A percentile compares a stretch with the other conserved stretches of the same genome.
Evolutionary conservation across 1,140 invertebrate species (phyloP).

Genomic region (Drosophila leontia): DNA sequence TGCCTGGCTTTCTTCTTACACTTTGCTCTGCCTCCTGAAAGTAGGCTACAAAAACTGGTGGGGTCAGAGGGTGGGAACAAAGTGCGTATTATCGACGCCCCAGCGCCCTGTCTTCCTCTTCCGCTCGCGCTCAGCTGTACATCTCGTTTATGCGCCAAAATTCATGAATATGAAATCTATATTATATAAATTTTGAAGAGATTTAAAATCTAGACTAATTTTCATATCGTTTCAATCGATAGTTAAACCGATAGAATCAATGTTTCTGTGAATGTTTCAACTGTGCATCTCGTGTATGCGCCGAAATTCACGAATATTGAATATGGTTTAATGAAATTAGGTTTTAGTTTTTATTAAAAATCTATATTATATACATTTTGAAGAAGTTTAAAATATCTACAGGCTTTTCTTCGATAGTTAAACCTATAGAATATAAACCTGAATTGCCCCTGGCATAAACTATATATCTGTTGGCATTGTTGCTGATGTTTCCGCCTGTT

Average conservation of each 20-base stretch:
- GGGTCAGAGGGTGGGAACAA: slow-evolving; percentile 16
- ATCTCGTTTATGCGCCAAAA: slow-evolving; percentile 35
- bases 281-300: too few species aligned
- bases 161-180: background rate
- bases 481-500: slow-evolving; percentile 24
- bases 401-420: too few species aligned
- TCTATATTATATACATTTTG: too few species aligned
- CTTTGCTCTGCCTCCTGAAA: slow-evolving; percentile 19
- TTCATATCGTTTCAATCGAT: too few species aligned
- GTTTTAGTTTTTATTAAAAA: too few species aligned
- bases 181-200: too few species aligned
- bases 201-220: too few species aligned
- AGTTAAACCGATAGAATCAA: too few species aligned
- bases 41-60: slow-evolving; percentile 30
- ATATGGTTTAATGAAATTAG: too few species aligned
- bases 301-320: too few species aligned
- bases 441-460: background rate
- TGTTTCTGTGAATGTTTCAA: too few species aligned
- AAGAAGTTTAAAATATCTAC: too few species aligned
- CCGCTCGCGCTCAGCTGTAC: slow-evolving; percentile 12
- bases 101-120: background rate
- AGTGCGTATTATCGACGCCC: slow-evolving; percentile 60
- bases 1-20: slow-evolving; percentile 6
- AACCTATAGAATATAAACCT: background rate
- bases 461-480: background rate